Percentiles rank a stretch among this genome's conserved stretches.
Conservation (phyloP, 2,888 invertebrate genomes). For the Nymphalis urticae region DNA sequence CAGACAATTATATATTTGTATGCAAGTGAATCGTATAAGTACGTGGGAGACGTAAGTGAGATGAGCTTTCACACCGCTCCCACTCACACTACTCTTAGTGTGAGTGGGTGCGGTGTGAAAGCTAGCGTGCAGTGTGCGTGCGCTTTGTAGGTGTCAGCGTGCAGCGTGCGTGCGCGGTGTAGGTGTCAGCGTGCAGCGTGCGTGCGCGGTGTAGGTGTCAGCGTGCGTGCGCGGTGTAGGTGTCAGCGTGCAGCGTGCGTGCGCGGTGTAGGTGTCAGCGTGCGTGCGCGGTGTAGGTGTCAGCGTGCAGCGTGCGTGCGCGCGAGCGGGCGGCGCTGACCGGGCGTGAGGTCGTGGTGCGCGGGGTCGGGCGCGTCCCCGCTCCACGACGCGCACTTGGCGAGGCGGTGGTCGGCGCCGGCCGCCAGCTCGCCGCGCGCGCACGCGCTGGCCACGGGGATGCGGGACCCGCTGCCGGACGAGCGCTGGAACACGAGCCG, state of each 20-base stretch:
- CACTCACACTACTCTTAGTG: too few species aligned
- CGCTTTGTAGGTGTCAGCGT: constrained; percentile 64
- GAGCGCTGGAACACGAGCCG: constrained; percentile 52
- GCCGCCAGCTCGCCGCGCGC: constrained; percentile 44
- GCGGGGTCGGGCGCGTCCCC: constrained; percentile 70
- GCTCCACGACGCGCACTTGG: constrained; percentile 88
- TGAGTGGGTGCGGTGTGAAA: too few species aligned
- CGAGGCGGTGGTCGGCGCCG: constrained; percentile 74
- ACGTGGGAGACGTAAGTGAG: not conserved
- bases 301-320: not conserved
- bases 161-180: constrained; percentile 57
- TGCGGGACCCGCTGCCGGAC: constrained; percentile 64
- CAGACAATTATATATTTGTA: too few species aligned
- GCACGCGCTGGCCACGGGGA: constrained; percentile 56
- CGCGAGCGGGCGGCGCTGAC: constrained; percentile 52
- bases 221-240: constrained; percentile 53
- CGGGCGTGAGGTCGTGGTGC: constrained; percentile 80
- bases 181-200: not conserved
- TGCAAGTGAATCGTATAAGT: not conserved
- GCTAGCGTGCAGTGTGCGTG: too few species aligned
- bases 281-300: constrained; percentile 40
- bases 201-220: constrained; percentile 41
- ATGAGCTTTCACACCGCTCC: too few species aligned
- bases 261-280: constrained; percentile 55
- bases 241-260: not conserved